Evolutionary conservation across 2,797 vertebrate genomes (phyloP), one percentile per base, ranked within the genome.

Genomic region (Bryconaethiops microstoma): DNA sequence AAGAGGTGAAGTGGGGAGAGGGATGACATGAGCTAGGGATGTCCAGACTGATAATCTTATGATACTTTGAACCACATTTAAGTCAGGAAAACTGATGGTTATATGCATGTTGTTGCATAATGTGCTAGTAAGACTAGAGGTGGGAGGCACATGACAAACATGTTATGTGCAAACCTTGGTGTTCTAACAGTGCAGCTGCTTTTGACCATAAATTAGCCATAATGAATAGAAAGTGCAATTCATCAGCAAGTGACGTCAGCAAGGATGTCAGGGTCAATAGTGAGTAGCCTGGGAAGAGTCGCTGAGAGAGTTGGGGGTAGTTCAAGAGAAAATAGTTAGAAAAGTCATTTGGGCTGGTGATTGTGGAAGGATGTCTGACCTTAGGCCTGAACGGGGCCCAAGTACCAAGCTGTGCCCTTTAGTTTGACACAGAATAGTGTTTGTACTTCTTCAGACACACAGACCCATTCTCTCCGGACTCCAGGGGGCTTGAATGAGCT

Each of bases 401-500:
- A 73, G 16, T 21, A 69, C n/a, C 14, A 17, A 45, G 25, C 55
- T 86, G 71, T 71, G 55, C 72, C 77, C 54, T 67, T 17, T 88
- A n/a, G n/a, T 63, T 50, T 17, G 13, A 25, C 60, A 50, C 74
- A 73, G 5, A 78, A 69, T 23, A 77, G 35, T 65, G 35, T 78
- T 83, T 65, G 23, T 69, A 55, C n/a, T 71, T 79, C 35, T 72
- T 74, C 40, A 62, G 40, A 59, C 74, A 82, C 40, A 78, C 35
- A 76, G 68, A 65, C 2, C 67, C n/a, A 62, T 60, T 29, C 25
- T 80, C 39, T 75, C 45, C 79, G 65, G 81, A 86, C 87, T 82
- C 80, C 71, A 86, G 80, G 73, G 83, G 65, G 80, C 62, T 82
- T 88, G 77, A 90, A 87, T 89, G 83, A 89, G 81, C 85, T 77